Base-by-base conservation (phyloP, 2,113 vertebrate species). In the Megaleporinus macrocephalus region DNA sequence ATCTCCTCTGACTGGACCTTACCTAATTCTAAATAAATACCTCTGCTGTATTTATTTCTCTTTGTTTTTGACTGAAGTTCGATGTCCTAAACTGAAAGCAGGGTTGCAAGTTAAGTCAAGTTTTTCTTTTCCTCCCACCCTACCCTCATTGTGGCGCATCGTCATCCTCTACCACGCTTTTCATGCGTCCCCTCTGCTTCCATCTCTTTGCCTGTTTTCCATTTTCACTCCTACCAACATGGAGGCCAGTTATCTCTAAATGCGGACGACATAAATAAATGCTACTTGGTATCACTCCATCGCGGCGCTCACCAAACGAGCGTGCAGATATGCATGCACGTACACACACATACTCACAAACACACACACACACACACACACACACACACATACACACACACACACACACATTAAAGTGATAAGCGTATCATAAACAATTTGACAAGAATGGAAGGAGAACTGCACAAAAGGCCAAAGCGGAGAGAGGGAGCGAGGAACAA, bases 361-460 rank as follows among this genome's bases (percentile, higher is more conserved):
- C 33, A 36, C 33, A 36, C 33, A 36, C 33, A 36, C 33, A 78
- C 78, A 77, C 69, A 73, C 44, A 36, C 73, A 36, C 68, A 80
- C 44, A 73, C 73, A 65, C 73, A n/a, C n/a, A 36, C 33, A 36
- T 6, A 36, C 33, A 36, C 33, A 44, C 41, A 44, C 41, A 44
- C 41, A 57, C 30, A 79, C 44, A 36, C 69, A 84, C 55, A 86
- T 88, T 79, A 59, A 84, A 87, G 27, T 29, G 83, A 65, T 72
- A 70, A 86, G 86, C 80, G 72, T 86, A 90, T 88, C 86, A 86
- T 81, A 73, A 88, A 88, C 79, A 81, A 87, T 71, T 79, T 78
- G 77, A 81, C 63, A 70, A 75, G 66, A 82, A 78, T 76, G 70
- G 82, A 83, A 82, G 77, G 83, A 79, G 59, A 73, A 70, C 81